These are phyloP conservation scores for Girardia tigrina DNA, from an alignment of 2,888 invertebrate genomes.

Conservation along the genomic window DNA sequence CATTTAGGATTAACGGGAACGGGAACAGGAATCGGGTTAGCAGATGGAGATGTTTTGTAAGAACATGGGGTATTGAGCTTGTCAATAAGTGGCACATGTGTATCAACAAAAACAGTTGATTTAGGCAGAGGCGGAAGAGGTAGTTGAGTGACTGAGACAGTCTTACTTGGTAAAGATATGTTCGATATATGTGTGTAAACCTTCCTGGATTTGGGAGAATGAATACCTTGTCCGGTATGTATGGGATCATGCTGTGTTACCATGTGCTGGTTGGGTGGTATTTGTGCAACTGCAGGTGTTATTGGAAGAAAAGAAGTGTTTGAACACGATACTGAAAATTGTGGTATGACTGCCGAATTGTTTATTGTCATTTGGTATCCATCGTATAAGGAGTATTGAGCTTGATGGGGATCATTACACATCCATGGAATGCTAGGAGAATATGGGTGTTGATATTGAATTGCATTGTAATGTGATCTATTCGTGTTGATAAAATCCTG, in stretches of 20 bases:
- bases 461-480: neutral
- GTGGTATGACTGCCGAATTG: neutral
- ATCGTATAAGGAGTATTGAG: neutral
- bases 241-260: neutral
- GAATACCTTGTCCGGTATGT: neutral
- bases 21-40: neutral
- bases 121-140: constrained; percentile 18
- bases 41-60: neutral
- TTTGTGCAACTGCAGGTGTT: constrained; percentile 15
- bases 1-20: neutral
- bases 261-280: neutral
- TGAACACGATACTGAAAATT: neutral
- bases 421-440: neutral
- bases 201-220: neutral
- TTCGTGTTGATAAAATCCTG: neutral
- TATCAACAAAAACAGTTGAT: neutral
- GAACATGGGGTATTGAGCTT: constrained; percentile 8
- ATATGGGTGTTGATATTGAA: constrained; percentile 17
- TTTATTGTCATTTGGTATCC: neutral
- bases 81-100: constrained; percentile 10
- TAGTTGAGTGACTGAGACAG: neutral
- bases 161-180: neutral
- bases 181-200: neutral
- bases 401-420: neutral
- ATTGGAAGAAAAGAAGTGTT: neutral